Evolutionary conservation across 1,140 invertebrate genomes (phyloP), one percentile per base, ranked within the genome.

Genomic region (Lutraria rhynchaena): DNA sequence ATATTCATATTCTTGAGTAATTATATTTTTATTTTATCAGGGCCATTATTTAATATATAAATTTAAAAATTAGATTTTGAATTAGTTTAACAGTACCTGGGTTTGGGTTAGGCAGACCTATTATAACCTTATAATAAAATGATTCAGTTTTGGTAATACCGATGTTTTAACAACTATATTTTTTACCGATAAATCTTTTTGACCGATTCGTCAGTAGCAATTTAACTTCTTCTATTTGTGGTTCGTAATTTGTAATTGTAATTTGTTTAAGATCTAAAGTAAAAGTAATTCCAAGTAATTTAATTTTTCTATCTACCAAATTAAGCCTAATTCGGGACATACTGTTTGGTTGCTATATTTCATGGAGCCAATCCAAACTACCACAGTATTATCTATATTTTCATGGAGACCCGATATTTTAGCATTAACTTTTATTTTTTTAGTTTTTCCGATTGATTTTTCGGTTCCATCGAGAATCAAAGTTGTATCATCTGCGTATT

Each of bases 1-100:
- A n/a, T n/a, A n/a, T n/a, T n/a, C n/a, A n/a, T n/a, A n/a, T n/a
- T n/a, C n/a, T n/a, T n/a, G n/a, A n/a, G n/a, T n/a, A n/a, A n/a
- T n/a, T n/a, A n/a, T n/a, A n/a, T n/a, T 49, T 67, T 67, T 4
- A 67, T 37, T 27, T 67, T 67, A 27, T 67, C 63, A 35, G 37
- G 37, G 11, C 44, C 44, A 3, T 2, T 2, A 44, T 67, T 67
- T 41, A n/a, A n/a, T 41, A 67, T 2, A 67, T 19, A 46, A 67
- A 67, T 67, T 67, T 46, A 46, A 22, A 67, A 35, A 67, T 46
- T 5, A 46, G 13, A 49, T 67, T 67, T 49, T 46, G 63, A 11
- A 65, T 65, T 4, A 4, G 3, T 13, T 65, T 65, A 19, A 65
- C 41, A 17, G 3, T 27, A 3, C 49, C 41, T 46, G 9, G 1